Evolutionary conservation across 23 tunicate genomes (phyloP).

Genomic region (Halocynthia roretzi): DNA sequence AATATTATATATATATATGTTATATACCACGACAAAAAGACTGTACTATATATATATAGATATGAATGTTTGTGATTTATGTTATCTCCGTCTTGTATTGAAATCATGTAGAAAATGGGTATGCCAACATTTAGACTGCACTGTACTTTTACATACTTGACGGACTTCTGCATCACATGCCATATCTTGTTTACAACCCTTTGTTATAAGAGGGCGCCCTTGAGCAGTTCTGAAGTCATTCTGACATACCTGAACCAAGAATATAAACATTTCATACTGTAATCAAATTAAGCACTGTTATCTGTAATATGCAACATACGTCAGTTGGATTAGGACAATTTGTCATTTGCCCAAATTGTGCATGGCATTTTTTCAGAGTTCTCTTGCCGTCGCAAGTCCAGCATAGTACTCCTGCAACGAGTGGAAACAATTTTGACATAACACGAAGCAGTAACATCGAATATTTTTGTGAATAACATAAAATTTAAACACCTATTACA

Average conservation of each 20-base stretch:
- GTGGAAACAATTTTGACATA: not conserved
- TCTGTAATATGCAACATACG: not conserved
- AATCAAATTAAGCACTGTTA: not conserved
- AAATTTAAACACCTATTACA: too few species aligned
- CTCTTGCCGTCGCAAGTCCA: conserved; percentile 24
- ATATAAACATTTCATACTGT: not conserved
- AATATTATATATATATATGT: too few species aligned
- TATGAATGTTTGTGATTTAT: too few species aligned
- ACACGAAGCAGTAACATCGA: too few species aligned
- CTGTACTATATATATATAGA: too few species aligned
- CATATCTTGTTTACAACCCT: conserved; percentile 19
- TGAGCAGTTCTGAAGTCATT: conserved; percentile 22
- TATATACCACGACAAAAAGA: too few species aligned
- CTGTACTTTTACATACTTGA: conserved; percentile 1
- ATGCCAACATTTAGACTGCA: not conserved
- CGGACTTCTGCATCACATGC: conserved; percentile 17
- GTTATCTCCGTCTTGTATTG: too few species aligned
- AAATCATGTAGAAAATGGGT: not conserved
- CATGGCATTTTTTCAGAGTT: conserved; percentile 17
- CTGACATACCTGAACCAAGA: conserved; percentile 14
- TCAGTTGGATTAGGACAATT: conserved; percentile 25
- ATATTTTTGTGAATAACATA: too few species aligned
- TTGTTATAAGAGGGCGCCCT: conserved; percentile 18
- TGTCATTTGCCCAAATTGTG: conserved; percentile 9
- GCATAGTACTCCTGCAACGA: conserved; percentile 9